Percentiles rank a stretch among this genome's conserved stretches.
Evolutionary conservation across 2,888 invertebrate genomes (phyloP).

Genomic region (Tenodera sinensis): DNA sequence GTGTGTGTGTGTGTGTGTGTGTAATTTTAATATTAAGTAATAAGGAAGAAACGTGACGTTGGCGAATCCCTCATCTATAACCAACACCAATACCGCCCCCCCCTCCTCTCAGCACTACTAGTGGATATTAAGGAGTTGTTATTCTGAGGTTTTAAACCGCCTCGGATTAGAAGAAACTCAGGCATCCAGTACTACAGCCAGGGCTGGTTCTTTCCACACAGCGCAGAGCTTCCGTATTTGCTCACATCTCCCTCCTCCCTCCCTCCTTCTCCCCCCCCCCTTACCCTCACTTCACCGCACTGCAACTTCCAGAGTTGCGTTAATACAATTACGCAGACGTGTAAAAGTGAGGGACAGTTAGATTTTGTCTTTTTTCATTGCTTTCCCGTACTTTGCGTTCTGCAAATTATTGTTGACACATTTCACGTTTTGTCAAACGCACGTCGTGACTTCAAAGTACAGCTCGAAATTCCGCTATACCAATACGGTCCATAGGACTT

Average conservation of each 20-base stretch:
- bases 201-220: background rate
- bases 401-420: background rate
- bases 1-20: too few relatives aligned
- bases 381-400: background rate
- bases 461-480: background rate
- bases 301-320: background rate
- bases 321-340: background rate
- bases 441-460: background rate
- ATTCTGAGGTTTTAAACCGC: too few relatives aligned
- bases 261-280: background rate
- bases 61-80: too few relatives aligned
- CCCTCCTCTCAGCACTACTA: too few relatives aligned
- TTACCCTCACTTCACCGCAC: background rate
- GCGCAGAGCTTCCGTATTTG: background rate
- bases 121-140: too few relatives aligned
- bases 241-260: background rate
- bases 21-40: too few relatives aligned
- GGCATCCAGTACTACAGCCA: background rate
- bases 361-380: background rate
- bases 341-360: constrained; percentile 9
- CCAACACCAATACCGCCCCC: too few relatives aligned
- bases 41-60: too few relatives aligned
- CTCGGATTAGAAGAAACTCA: background rate
- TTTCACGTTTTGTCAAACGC: background rate
- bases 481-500: background rate